phyloP scores from a whole-genome alignment of 2,113 vertebrate species.

The Sigmodon hispidus region DNA sequence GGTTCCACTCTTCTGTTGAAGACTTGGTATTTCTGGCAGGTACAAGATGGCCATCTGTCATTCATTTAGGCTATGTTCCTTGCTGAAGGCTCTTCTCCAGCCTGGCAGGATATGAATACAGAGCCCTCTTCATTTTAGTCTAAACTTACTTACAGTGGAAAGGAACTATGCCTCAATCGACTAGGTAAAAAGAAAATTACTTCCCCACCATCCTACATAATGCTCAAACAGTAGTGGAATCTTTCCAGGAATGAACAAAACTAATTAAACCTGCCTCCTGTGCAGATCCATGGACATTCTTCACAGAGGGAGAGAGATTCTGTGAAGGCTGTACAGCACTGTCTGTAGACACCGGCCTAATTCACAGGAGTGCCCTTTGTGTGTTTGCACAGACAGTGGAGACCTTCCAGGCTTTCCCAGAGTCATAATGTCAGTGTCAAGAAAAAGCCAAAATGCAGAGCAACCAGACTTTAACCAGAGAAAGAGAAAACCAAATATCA shows the following conservation, averaged over 20 bases:
- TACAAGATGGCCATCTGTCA: too few species aligned
- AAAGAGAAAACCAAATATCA: not conserved
- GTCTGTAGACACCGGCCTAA: not conserved
- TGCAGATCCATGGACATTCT: not conserved
- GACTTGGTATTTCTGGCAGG: not conserved
- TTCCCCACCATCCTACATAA: not conserved
- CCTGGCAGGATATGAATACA: not conserved
- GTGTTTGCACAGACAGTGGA: not conserved
- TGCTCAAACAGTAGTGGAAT: not conserved
- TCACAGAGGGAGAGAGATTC: not conserved
- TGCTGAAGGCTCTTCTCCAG: not conserved
- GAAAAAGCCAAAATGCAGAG: not conserved
- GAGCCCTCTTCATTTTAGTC: not conserved
- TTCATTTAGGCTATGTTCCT: not conserved
- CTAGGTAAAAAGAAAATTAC: too few species aligned
- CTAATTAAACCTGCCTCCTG: not conserved
- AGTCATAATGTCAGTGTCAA: too few species aligned
- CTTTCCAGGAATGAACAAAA: not conserved
- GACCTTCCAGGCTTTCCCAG: not conserved
- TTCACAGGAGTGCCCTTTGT: not conserved
- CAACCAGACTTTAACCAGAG: not conserved
- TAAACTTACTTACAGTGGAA: not conserved
- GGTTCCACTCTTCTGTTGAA: not conserved
- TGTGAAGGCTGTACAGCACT: not conserved
- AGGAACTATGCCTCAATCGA: not conserved